These are phyloP conservation scores for Dynastes tityus DNA, from an alignment of 2,888 invertebrate genomes.

Conservation along the genomic window DNA sequence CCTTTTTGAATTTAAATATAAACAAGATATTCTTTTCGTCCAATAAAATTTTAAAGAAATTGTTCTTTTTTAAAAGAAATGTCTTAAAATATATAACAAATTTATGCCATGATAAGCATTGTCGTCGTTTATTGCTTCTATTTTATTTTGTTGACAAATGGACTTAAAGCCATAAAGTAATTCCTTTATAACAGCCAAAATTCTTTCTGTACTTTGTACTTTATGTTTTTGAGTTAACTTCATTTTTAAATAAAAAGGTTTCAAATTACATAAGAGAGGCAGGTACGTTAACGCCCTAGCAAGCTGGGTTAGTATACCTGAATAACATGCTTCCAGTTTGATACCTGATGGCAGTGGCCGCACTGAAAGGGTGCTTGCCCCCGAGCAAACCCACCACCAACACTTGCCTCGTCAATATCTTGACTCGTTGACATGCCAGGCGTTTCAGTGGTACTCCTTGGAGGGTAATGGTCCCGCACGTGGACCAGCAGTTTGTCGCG, in stretches of 20 bases:
- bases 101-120: too few species aligned
- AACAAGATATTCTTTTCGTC: conserved; percentile 1
- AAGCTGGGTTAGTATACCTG: conserved; percentile 78
- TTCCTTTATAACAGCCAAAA: too few species aligned
- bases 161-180: too few species aligned
- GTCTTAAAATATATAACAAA: too few species aligned
- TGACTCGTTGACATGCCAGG: conserved; percentile 26
- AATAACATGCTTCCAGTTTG: conserved; percentile 90
- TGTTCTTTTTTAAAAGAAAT: too few species aligned
- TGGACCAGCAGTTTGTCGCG: conserved; percentile 79
- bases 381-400: conserved; percentile 69
- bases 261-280: neutral
- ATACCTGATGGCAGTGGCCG: conserved; percentile 87
- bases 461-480: conserved; percentile 77
- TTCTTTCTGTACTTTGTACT: too few species aligned
- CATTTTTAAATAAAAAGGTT: too few species aligned
- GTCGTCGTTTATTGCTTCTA: neutral
- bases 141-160: conserved; percentile 1
- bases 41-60: neutral
- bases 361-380: conserved; percentile 78
- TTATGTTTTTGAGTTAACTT: too few species aligned
- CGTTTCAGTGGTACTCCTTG: conserved; percentile 8
- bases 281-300: conserved; percentile 53
- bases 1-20: conserved; percentile 20
- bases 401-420: conserved; percentile 73